Evolutionary conservation across 2,888 invertebrate species (phyloP).

Genomic region (Callyntrura guangdongensis): DNA sequence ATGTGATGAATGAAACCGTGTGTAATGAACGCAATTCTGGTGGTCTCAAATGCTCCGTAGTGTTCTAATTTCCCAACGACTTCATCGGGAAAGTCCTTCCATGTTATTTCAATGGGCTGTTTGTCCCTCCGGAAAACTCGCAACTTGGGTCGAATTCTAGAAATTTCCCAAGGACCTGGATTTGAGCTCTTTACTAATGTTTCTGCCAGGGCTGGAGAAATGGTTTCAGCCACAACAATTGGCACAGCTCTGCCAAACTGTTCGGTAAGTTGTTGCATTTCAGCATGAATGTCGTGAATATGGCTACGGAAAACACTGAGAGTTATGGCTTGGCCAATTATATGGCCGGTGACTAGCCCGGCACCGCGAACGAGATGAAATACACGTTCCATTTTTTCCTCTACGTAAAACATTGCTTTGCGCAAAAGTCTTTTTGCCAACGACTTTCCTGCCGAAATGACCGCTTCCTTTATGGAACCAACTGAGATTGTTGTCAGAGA

Average conservation of each 20-base stretch:
- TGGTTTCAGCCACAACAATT: conserved; percentile 76
- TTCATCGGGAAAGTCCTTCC: conserved; percentile 78
- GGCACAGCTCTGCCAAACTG: conserved; percentile 81
- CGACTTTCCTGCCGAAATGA: conserved; percentile 54
- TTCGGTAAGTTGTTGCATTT: conserved; percentile 80
- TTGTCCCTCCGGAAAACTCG: conserved; percentile 74
- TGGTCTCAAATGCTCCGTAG: conserved; percentile 77
- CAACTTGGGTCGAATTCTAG: conserved; percentile 76
- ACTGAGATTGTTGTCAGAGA: conserved; percentile 58
- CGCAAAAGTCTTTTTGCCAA: conserved; percentile 26
- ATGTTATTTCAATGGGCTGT: conserved; percentile 76
- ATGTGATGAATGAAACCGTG: conserved; percentile 81
- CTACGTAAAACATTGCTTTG: conserved; percentile 56
- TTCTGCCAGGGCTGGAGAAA: conserved; percentile 80
- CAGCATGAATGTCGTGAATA: conserved; percentile 69
- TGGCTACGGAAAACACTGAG: conserved; percentile 76
- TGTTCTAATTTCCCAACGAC: conserved; percentile 76
- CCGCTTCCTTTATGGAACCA: conserved; percentile 41
- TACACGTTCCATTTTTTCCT: conserved; percentile 75
- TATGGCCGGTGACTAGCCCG: conserved; percentile 79
- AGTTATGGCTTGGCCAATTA: conserved; percentile 80
- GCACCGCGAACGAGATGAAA: conserved; percentile 77
- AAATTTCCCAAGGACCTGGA: conserved; percentile 79
- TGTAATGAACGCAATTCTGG: conserved; percentile 78
- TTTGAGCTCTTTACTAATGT: conserved; percentile 77